Conservation (phyloP, 2,888 invertebrate species). For the Eupithecia tripunctaria region DNA sequence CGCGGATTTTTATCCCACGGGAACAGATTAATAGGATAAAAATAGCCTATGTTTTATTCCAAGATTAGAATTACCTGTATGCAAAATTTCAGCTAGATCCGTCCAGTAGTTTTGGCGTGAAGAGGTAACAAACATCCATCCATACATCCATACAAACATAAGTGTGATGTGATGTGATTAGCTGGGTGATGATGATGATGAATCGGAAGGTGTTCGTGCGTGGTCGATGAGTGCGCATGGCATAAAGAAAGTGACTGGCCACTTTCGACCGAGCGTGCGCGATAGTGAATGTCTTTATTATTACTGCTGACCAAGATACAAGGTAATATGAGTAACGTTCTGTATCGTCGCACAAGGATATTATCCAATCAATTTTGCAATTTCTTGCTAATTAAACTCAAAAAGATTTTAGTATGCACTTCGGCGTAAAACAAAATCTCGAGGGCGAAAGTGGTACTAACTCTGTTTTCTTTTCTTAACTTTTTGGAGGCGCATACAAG, state of each 20-base stretch:
- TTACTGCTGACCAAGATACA: slow-evolving; percentile 9
- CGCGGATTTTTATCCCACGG: too few relatives aligned
- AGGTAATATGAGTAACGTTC: neutral
- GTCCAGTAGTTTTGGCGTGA: too few relatives aligned
- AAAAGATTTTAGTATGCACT: neutral
- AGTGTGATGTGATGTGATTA: too few relatives aligned
- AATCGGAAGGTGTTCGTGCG: neutral
- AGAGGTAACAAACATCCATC: too few relatives aligned
- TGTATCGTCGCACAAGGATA: neutral
- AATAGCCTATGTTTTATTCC: too few relatives aligned
- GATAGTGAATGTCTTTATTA: slow-evolving; percentile 25
- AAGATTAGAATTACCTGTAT: too few relatives aligned
- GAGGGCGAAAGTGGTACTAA: neutral
- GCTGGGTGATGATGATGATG: neutral
- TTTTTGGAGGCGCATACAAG: neutral
- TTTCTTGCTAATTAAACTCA: neutral
- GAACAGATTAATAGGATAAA: too few relatives aligned
- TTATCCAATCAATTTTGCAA: neutral
- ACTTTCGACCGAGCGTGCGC: slow-evolving; percentile 26
- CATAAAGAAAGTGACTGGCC: slow-evolving; percentile 26
- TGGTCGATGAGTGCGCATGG: slow-evolving; percentile 10
- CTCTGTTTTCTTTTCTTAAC: neutral
- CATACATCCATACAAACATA: too few relatives aligned
- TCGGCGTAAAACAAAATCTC: neutral
- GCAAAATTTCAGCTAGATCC: too few relatives aligned